phyloP scores from a whole-genome alignment of 2,797 vertebrate species.

The Florisuga fusca region DNA sequence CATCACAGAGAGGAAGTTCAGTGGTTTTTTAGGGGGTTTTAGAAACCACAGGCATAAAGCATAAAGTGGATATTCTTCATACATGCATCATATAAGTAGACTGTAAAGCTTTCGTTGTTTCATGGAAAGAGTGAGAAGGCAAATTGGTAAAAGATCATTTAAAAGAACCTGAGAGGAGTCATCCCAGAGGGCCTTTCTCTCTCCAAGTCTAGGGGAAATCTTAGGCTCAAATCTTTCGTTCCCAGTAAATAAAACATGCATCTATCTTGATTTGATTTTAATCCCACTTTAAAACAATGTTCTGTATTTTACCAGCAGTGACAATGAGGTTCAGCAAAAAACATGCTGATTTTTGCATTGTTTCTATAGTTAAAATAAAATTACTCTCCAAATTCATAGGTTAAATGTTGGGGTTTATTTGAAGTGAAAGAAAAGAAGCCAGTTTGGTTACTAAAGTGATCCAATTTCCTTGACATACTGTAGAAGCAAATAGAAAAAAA shows the following conservation, averaged over 20 bases:
- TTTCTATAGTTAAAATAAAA: constrained; percentile 10
- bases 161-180: background rate
- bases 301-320: background rate
- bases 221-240: background rate
- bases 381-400: background rate
- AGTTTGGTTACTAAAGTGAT: constrained; percentile 41
- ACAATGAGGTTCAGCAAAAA: background rate
- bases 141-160: background rate
- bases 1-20: background rate
- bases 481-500: constrained; percentile 49
- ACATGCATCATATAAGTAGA: background rate
- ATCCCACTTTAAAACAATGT: background rate
- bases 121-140: background rate
- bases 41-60: background rate
- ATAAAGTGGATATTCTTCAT: background rate
- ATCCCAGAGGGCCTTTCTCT: background rate
- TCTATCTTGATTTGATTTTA: constrained; percentile 14
- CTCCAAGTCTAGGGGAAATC: background rate
- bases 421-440: constrained; percentile 33
- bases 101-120: constrained; percentile 1
- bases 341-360: background rate
- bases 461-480: constrained; percentile 41
- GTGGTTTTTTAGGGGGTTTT: background rate
- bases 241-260: background rate
- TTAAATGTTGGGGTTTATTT: background rate